Percentiles rank a stretch among this genome's conserved stretches.
phyloP scores from a whole-genome alignment of 1,140 invertebrate genomes.

The Dryas iulia region DNA sequence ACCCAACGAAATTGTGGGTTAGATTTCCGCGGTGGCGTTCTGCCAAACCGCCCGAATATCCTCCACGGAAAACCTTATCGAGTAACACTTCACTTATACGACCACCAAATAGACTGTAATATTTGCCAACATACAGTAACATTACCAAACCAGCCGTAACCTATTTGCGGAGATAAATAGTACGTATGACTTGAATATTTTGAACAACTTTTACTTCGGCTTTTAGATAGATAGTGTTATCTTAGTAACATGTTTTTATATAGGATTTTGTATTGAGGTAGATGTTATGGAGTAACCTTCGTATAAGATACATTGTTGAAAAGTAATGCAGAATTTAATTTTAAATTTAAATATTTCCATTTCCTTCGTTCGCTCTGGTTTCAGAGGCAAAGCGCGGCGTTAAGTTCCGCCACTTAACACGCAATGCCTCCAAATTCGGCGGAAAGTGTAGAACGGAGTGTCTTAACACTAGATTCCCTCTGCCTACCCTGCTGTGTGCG shows the following conservation, averaged over 20 bases:
- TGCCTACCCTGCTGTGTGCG: no score
- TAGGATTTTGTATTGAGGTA: background rate
- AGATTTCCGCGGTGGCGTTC: constrained; percentile 27
- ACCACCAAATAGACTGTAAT: constrained; percentile 33
- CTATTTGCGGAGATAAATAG: constrained; percentile 19
- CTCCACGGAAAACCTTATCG: constrained; percentile 34
- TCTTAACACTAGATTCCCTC: no score
- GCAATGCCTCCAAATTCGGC: no score
- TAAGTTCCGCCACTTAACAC: no score
- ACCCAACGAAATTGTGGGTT: constrained; percentile 17
- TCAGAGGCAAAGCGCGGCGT: no score
- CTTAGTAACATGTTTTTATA: background rate
- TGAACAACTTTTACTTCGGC: background rate
- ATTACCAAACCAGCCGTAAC: constrained; percentile 18
- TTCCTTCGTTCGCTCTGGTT: no score
- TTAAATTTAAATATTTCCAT: no score
- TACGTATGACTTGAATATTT: constrained; percentile 8
- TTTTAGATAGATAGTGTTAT: background rate
- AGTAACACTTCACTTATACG: constrained; percentile 33
- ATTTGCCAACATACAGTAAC: constrained; percentile 32
- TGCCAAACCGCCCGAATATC: constrained; percentile 37
- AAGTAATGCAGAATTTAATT: no score
- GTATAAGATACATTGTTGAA: no score
- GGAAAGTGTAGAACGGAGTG: no score
- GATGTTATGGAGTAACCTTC: background rate